A percentile compares a stretch with the other conserved stretches of the same genome.
Conservation (phyloP, 2,797 vertebrate species). For the Notolepis coatsorum region DNA sequence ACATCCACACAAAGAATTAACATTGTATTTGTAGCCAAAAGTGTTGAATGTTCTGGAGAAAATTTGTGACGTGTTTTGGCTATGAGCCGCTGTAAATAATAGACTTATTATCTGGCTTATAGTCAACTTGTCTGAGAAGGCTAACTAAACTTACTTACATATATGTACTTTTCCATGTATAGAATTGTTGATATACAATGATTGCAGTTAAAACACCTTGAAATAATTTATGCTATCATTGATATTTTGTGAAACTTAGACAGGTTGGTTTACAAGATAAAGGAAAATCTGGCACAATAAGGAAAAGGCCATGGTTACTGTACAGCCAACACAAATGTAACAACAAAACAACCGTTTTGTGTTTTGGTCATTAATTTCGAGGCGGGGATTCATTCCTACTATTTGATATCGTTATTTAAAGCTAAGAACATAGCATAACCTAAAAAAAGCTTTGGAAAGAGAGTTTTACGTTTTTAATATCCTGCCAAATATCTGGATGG, state of each 20-base stretch:
- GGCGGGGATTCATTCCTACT: neutral
- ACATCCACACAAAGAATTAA: conserved; percentile 16
- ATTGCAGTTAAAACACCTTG: conserved; percentile 15
- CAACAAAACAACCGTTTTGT: conserved; percentile 9
- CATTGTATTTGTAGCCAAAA: conserved; percentile 69
- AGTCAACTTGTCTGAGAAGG: conserved; percentile 50
- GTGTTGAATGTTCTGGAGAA: conserved; percentile 72
- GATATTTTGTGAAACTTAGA: neutral
- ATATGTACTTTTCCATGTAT: conserved; percentile 52
- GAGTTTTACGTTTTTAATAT: too few species aligned
- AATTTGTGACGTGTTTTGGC: conserved; percentile 64
- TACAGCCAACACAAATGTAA: conserved; percentile 35
- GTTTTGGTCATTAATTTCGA: conserved; percentile 26
- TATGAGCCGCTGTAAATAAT: conserved; percentile 66
- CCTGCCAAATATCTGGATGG: too few species aligned
- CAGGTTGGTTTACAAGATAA: neutral
- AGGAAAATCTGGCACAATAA: neutral
- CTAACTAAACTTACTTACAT: conserved; percentile 40
- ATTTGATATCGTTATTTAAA: too few species aligned
- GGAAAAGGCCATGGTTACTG: conserved; percentile 13
- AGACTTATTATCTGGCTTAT: conserved; percentile 56
- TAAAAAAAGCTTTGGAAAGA: too few species aligned
- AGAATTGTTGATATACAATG: conserved; percentile 33
- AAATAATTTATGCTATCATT: conserved; percentile 5
- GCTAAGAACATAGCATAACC: too few species aligned